Conservation (phyloP, 2,888 invertebrate genomes). For the Amiota mariae region DNA sequence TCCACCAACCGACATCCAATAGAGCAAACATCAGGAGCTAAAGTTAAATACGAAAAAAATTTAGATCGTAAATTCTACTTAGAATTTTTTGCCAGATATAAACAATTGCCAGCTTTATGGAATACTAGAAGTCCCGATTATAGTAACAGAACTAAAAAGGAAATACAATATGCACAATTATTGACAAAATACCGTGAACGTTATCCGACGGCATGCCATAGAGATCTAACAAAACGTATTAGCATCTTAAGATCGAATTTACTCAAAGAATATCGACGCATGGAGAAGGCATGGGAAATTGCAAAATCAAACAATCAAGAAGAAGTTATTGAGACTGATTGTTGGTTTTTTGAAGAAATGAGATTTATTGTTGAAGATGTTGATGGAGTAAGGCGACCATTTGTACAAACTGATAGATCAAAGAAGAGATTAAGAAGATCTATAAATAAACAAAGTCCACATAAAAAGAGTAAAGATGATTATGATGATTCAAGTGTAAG, state of each 20-base stretch:
- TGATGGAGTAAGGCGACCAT: neutral
- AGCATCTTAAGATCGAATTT: neutral
- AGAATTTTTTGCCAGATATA: neutral
- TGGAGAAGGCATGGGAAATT: neutral
- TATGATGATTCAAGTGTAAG: no score
- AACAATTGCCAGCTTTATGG: neutral
- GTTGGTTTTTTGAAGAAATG: neutral
- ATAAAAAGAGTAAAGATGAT: no score
- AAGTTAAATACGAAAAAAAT: neutral
- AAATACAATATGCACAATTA: neutral
- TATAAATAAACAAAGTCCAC: no score
- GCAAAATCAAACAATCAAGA: no score
- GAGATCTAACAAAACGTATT: neutral
- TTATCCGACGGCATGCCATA: neutral
- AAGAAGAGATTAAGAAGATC: neutral
- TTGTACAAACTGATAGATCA: neutral
- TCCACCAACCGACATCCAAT: no score
- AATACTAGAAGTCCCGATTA: neutral
- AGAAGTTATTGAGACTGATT: no score
- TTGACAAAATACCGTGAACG: neutral
- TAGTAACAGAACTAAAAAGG: neutral
- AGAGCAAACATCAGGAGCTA: no score
- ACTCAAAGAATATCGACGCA: neutral
- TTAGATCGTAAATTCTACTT: neutral
- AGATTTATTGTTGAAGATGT: constrained; percentile 1